These are phyloP conservation scores for Basileuterus tristriatus DNA, from an alignment of 2,797 vertebrate genomes.

Conservation along the genomic window DNA sequence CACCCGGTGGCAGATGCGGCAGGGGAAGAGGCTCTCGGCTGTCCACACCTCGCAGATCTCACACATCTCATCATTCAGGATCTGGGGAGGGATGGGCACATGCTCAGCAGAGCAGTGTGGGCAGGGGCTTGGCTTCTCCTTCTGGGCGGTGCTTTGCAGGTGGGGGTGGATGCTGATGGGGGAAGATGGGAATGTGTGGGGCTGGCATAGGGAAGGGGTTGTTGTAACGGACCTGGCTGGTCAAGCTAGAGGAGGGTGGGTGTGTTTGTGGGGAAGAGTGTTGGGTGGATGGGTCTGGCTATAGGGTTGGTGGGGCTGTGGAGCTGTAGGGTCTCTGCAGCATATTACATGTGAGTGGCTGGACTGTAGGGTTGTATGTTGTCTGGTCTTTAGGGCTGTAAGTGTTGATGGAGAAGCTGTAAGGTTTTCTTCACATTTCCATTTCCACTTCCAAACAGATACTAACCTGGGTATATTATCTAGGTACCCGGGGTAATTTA, in stretches of 20 bases:
- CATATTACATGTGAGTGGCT: accelerated
- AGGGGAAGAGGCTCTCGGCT: constrained; percentile 91
- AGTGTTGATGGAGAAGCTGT: not conserved
- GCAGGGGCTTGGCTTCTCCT: not conserved
- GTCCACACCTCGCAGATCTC: constrained; percentile 98
- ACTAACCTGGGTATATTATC: not conserved
- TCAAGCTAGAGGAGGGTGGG: not conserved
- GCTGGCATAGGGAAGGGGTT: not conserved
- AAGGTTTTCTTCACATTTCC: not conserved
- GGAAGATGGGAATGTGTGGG: not conserved
- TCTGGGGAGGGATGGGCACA: constrained; percentile 67
- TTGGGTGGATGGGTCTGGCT: not conserved
- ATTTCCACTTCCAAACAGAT: not conserved
- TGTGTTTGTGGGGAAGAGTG: not conserved
- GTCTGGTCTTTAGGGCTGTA: not conserved
- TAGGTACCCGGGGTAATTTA: not conserved
- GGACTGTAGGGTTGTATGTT: not conserved
- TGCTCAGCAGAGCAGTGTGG: not conserved
- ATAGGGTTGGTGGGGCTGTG: not conserved
- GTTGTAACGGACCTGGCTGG: accelerated
- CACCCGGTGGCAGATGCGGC: constrained; percentile 88
- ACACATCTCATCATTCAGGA: constrained; percentile 90
- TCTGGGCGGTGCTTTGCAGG: not conserved
- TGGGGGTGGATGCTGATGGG: not conserved
- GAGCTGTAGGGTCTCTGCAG: not conserved